Percentiles rank a stretch among this genome's conserved stretches.
These are phyloP conservation scores for Cossypha dichroa DNA, from an alignment of 2,797 vertebrate species.

Conservation along the genomic window DNA sequence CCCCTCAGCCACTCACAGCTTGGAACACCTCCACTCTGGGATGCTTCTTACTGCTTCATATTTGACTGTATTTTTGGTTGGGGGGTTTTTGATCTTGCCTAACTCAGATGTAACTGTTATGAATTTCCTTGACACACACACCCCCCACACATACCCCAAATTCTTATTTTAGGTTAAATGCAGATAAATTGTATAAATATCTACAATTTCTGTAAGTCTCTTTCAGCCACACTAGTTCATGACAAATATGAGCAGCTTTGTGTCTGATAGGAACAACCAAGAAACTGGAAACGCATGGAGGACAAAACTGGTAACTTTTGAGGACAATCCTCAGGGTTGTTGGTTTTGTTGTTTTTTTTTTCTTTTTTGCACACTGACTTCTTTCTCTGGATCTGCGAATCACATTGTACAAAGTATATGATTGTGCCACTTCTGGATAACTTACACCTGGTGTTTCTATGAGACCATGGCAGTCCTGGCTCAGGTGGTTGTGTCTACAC, in stretches of 20 bases:
- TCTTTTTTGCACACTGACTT: background rate
- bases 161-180: background rate
- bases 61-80: background rate
- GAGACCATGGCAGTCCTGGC: background rate
- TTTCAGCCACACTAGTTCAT: background rate
- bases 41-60: background rate
- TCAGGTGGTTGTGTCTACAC: background rate
- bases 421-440: background rate
- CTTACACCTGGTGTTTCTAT: background rate
- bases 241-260: background rate
- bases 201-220: background rate
- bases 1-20: background rate
- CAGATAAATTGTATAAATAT: background rate
- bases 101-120: background rate
- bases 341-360: no score
- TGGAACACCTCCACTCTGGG: background rate
- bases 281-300: background rate
- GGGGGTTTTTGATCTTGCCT: background rate
- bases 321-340: background rate
- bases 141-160: background rate
- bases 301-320: background rate
- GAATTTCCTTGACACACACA: background rate
- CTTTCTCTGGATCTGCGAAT: background rate
- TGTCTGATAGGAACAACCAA: fast-evolving
- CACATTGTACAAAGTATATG: background rate